phyloP scores from a whole-genome alignment of 2,113 vertebrate genomes.

The Stigmatopora nigra region DNA sequence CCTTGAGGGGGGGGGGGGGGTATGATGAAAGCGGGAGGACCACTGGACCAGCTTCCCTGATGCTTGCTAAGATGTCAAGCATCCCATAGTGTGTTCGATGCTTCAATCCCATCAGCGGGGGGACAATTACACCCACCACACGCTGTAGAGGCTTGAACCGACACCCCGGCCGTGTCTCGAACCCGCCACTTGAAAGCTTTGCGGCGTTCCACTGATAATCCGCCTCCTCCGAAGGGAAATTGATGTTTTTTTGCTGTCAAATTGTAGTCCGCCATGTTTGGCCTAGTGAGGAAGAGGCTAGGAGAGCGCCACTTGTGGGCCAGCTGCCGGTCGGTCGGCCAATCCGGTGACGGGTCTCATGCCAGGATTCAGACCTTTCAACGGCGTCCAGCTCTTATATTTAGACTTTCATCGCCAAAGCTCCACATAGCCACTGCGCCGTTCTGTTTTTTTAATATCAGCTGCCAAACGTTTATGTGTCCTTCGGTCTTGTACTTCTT shows the following conservation, averaged over 20 bases:
- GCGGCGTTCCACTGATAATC: conserved; percentile 23
- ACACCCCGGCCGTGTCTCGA: not conserved
- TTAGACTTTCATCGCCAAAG: not conserved
- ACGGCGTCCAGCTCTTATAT: not conserved
- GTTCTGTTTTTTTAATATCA: not conserved
- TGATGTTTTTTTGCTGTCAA: not conserved
- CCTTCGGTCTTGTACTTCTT: not conserved
- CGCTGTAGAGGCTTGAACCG: not conserved
- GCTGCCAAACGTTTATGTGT: not conserved
- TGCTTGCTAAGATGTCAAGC: conserved; percentile 56
- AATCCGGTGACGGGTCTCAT: not conserved
- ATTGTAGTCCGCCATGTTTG: not conserved
- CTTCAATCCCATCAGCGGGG: conserved; percentile 55
- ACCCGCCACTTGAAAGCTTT: not conserved
- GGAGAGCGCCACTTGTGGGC: not conserved
- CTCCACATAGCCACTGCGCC: not conserved
- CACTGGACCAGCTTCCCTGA: conserved; percentile 63
- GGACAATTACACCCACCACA: conserved; percentile 48
- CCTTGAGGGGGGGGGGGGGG: conserved; percentile 51
- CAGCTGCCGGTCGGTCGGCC: not conserved
- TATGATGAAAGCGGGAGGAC: conserved; percentile 16
- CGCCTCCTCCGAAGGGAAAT: not conserved
- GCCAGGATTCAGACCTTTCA: conserved; percentile 1
- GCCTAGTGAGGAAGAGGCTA: not conserved
- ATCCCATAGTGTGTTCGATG: conserved; percentile 38